Evolutionary conservation across 2,888 invertebrate species (phyloP).

Genomic region (Caenorhabditis japonica): DNA sequence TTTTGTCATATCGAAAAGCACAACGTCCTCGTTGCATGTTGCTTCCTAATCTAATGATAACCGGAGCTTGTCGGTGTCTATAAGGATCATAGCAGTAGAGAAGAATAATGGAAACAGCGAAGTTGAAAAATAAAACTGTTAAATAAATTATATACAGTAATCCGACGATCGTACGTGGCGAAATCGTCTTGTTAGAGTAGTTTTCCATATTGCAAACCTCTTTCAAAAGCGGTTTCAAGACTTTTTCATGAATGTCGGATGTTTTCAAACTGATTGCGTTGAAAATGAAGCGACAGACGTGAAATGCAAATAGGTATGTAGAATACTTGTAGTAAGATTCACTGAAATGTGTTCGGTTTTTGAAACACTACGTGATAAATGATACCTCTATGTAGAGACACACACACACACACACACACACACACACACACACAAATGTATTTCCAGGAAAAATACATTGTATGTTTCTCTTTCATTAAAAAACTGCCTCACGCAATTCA

Average conservation of each 20-base stretch:
- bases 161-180: constrained; percentile 6
- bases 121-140: constrained; percentile 7
- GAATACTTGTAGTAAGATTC: constrained; percentile 7
- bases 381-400: too few relatives aligned
- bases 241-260: not conserved
- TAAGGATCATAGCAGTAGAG: not conserved
- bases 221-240: constrained; percentile 8
- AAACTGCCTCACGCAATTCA: too few relatives aligned
- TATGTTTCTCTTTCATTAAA: too few relatives aligned
- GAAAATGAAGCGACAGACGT: constrained; percentile 19
- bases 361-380: too few relatives aligned
- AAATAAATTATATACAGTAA: constrained; percentile 7
- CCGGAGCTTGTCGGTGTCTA: not conserved
- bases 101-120: constrained; percentile 2
- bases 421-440: too few relatives aligned
- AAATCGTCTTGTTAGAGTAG: constrained; percentile 1
- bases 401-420: too few relatives aligned
- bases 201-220: constrained; percentile 10
- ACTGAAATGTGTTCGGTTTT: constrained; percentile 5
- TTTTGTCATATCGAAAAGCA: not conserved
- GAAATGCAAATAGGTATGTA: constrained; percentile 1
- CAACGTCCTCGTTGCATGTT: constrained; percentile 1
- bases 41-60: not conserved
- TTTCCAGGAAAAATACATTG: too few relatives aligned
- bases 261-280: not conserved